A percentile compares a stretch with the other conserved stretches of the same genome.
These are phyloP conservation scores for Crax fasciolata DNA, from an alignment of 2,797 vertebrate genomes.

Conservation along the genomic window DNA sequence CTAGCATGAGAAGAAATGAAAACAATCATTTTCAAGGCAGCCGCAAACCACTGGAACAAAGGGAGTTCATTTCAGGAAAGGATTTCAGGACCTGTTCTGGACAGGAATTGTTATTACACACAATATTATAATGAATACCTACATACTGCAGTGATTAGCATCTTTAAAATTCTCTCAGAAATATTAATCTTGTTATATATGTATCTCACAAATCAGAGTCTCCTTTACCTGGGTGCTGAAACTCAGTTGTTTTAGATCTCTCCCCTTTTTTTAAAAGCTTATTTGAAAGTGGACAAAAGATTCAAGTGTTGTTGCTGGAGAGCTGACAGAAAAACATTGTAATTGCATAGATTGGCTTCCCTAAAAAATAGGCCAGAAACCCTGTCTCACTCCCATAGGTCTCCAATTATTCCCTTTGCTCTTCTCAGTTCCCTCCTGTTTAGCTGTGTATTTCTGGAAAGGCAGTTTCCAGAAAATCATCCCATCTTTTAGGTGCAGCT, in stretches of 20 bases:
- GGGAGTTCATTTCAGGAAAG: neutral
- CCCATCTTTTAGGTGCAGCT: constrained; percentile 59
- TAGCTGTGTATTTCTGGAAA: constrained; percentile 52
- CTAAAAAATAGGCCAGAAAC: neutral
- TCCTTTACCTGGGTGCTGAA: neutral
- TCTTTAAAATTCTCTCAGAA: neutral
- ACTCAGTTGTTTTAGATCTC: neutral
- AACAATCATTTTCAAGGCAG: neutral
- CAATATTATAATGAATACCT: neutral
- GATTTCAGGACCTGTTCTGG: neutral
- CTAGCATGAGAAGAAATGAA: neutral
- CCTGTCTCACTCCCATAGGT: constrained; percentile 32
- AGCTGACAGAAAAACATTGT: neutral
- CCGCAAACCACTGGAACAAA: neutral
- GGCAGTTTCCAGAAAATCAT: constrained; percentile 58
- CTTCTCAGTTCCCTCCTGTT: constrained; percentile 50
- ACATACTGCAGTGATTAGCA: neutral
- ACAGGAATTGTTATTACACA: neutral
- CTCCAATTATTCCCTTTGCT: constrained; percentile 58
- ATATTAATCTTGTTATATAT: neutral
- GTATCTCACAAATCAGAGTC: neutral
- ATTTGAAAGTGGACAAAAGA: neutral
- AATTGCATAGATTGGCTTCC: neutral
- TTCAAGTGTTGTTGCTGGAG: neutral
- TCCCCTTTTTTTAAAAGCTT: neutral